Conservation (phyloP, 2,888 invertebrate genomes). For the Erebia epiphron region DNA sequence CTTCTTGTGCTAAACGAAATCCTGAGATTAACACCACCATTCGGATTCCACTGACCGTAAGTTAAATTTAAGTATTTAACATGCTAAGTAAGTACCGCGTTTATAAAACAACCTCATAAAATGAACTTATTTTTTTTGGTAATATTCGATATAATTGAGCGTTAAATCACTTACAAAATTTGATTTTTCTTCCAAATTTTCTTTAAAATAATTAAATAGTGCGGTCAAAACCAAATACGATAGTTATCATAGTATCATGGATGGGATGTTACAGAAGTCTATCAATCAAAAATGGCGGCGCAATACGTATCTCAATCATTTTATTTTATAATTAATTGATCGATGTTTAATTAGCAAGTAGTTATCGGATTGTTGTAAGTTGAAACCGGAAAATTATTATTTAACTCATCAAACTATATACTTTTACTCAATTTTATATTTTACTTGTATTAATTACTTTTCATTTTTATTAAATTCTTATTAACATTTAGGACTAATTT, state of each 20-base stretch:
- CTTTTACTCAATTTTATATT: neutral
- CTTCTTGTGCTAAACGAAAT: too few species aligned
- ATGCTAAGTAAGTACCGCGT: too few species aligned
- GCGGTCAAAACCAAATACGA: neutral
- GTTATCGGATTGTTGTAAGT: neutral
- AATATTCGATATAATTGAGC: too few species aligned
- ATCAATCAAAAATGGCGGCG: neutral
- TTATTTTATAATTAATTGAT: constrained; percentile 8
- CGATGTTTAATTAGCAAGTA: constrained; percentile 3
- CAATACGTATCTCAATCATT: constrained; percentile 3
- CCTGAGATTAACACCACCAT: too few species aligned
- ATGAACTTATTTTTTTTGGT: too few species aligned
- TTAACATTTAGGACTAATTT: neutral
- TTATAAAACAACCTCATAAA: too few species aligned
- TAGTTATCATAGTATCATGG: neutral
- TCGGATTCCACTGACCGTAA: too few species aligned
- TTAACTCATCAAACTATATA: neutral
- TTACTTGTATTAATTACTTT: neutral
- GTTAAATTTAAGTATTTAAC: too few species aligned
- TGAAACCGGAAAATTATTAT: constrained; percentile 1
- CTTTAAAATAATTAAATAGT: neutral
- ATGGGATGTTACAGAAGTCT: neutral
- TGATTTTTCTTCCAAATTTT: too few species aligned
- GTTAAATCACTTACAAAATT: too few species aligned
- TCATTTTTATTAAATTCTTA: neutral